Percentiles rank a stretch among this genome's conserved stretches.
phyloP scores from a whole-genome alignment of 2,797 vertebrate species.

The Balearica regulorum region DNA sequence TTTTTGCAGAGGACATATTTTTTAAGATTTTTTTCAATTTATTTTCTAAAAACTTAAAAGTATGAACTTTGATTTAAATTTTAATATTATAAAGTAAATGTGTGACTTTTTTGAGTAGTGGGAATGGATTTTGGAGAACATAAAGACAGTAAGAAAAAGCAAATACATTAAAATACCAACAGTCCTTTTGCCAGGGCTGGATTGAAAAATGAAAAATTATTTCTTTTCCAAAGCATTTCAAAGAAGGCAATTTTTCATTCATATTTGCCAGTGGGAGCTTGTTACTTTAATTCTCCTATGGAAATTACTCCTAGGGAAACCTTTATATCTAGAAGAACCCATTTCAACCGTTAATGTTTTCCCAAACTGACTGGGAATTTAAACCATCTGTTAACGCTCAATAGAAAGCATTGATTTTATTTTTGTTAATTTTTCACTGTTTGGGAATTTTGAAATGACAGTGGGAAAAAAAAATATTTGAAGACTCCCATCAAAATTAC shows the following conservation, averaged over 20 bases:
- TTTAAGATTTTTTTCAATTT: background rate
- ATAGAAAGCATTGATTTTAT: background rate
- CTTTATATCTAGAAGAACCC: background rate
- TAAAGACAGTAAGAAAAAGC: background rate
- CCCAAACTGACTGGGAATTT: background rate
- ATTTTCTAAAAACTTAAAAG: background rate
- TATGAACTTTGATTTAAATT: background rate
- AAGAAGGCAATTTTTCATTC: background rate
- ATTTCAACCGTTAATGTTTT: background rate
- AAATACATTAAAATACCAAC: background rate
- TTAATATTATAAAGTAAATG: background rate
- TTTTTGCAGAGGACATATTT: background rate
- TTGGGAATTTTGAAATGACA: background rate
- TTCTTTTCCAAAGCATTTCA: background rate
- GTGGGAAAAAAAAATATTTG: background rate
- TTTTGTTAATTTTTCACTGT: background rate
- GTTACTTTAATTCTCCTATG: background rate
- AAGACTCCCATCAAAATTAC: background rate
- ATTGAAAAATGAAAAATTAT: background rate
- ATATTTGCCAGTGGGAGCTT: background rate
- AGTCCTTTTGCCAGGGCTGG: accelerated
- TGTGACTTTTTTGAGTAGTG: background rate
- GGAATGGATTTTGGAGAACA: background rate
- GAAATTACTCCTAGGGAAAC: background rate
- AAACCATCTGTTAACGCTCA: background rate